A percentile compares a stretch with the other conserved stretches of the same genome.
Conservation (phyloP, 2,113 vertebrate genomes). For the Ondatra zibethicus region DNA sequence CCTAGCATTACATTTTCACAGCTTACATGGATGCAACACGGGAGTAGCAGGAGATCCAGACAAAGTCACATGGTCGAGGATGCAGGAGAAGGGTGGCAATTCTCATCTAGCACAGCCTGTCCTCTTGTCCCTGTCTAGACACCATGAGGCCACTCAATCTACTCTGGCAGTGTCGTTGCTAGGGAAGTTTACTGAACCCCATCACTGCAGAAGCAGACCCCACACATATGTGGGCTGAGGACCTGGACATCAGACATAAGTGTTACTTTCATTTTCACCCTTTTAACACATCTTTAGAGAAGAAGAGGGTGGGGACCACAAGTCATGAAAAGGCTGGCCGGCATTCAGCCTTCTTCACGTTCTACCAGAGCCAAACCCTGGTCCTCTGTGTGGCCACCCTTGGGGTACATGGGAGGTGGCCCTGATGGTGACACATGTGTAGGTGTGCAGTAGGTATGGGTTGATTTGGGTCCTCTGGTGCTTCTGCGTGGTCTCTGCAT, state of each 20-base stretch:
- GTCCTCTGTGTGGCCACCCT: background rate
- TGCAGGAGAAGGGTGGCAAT: background rate
- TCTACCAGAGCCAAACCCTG: background rate
- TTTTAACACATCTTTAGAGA: slow-evolving; percentile 3
- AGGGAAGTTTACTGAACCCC: background rate
- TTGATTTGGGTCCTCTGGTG: background rate
- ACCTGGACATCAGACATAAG: background rate
- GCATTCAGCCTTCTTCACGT: fast-evolving
- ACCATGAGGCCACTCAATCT: too few relatives aligned
- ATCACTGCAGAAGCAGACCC: background rate
- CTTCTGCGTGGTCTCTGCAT: background rate
- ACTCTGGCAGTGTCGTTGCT: background rate
- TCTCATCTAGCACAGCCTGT: background rate
- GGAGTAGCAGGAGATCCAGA: background rate
- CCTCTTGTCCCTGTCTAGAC: fast-evolving
- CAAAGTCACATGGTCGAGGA: background rate
- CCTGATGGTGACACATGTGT: background rate
- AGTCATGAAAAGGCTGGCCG: background rate
- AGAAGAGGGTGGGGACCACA: background rate
- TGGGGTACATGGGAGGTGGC: background rate
- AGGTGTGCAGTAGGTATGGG: fast-evolving
- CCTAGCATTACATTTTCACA: too few relatives aligned
- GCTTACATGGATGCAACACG: too few relatives aligned
- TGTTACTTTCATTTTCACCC: background rate
- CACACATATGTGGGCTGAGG: fast-evolving